A percentile compares a stretch with the other conserved stretches of the same genome.
These are phyloP conservation scores for Prinia subflava DNA, from an alignment of 2,113 vertebrate genomes.

Conservation along the genomic window DNA sequence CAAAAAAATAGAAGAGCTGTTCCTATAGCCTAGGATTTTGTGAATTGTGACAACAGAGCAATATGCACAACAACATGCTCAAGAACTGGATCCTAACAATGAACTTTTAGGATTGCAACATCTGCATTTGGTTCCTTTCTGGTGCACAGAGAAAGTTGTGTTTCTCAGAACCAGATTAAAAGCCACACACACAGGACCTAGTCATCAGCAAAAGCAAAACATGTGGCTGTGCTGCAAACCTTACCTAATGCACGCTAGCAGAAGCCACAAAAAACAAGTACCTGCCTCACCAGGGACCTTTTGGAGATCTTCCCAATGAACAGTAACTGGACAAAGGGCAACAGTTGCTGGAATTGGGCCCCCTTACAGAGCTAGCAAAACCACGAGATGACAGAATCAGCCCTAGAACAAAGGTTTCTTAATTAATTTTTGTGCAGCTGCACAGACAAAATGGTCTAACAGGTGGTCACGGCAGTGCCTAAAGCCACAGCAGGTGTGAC, in stretches of 20 bases:
- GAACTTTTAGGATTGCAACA: background rate
- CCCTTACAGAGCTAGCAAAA: background rate
- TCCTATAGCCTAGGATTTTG: background rate
- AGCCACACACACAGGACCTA: background rate
- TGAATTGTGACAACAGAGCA: background rate
- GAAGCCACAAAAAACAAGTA: background rate
- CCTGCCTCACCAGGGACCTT: background rate
- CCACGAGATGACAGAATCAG: background rate
- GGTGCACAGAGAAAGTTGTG: background rate
- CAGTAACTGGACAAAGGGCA: background rate
- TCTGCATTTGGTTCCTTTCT: background rate
- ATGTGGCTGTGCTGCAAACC: background rate
- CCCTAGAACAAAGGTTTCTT: background rate
- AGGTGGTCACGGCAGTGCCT: background rate
- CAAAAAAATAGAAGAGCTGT: background rate
- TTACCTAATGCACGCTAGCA: accelerated
- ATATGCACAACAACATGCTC: background rate
- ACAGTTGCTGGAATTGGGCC: background rate
- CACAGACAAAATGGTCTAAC: background rate
- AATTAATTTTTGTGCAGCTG: conserved; percentile 19
- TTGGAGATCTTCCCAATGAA: background rate
- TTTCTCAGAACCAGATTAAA: background rate
- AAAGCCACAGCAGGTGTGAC: background rate
- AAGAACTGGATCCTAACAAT: background rate
- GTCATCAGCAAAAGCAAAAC: background rate